Evolutionary conservation across 2,797 vertebrate genomes (phyloP).

Genomic region (Megalops cyprinoides): DNA sequence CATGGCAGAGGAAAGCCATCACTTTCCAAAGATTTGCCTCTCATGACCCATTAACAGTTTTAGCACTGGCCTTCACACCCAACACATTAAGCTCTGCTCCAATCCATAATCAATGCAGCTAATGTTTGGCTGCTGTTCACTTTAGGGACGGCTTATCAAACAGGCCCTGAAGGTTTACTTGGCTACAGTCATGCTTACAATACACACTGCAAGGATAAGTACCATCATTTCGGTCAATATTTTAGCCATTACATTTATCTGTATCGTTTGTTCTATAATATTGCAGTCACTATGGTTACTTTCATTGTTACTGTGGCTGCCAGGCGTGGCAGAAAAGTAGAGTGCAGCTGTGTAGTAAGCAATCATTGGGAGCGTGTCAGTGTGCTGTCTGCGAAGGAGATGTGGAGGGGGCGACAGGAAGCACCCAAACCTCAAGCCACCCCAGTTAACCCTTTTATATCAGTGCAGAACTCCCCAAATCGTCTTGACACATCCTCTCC

Average conservation of each 20-base stretch:
- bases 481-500: not conserved
- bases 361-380: not conserved
- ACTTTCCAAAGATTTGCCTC: not conserved
- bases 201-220: not conserved
- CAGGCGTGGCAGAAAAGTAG: not conserved
- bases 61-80: not conserved
- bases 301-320: not conserved
- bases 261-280: not conserved
- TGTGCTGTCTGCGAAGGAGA: not conserved
- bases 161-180: not conserved
- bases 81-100: not conserved
- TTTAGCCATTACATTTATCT: not conserved
- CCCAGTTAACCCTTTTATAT: not conserved
- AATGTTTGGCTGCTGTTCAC: not conserved
- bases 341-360: not conserved
- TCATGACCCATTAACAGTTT: slow-evolving; percentile 7
- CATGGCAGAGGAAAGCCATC: not conserved
- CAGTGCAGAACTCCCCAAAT: too few species aligned
- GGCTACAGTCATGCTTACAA: not conserved
- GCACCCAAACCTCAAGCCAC: not conserved
- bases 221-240: not conserved
- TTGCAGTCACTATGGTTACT: not conserved
- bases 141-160: not conserved
- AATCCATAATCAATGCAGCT: not conserved
- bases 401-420: not conserved